Percentiles rank a stretch among this genome's conserved stretches.
phyloP scores from a whole-genome alignment of 2,797 vertebrate genomes.

The Miichthys miiuy region DNA sequence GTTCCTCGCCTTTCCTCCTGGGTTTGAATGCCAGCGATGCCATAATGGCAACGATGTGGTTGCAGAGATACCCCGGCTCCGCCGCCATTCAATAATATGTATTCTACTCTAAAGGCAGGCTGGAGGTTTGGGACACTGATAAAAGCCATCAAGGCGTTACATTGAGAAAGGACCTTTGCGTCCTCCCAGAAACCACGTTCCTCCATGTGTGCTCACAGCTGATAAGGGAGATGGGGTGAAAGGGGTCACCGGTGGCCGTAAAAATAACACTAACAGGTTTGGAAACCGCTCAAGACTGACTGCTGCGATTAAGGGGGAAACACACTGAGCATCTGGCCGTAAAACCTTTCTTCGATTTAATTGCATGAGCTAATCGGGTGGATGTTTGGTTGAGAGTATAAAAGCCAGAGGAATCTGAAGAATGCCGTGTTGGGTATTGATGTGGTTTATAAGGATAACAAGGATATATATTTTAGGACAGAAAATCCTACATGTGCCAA shows the following conservation, averaged over 20 bases:
- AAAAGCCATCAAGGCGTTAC: slow-evolving; percentile 74
- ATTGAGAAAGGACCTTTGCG: slow-evolving; percentile 69
- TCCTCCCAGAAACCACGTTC: slow-evolving; percentile 73
- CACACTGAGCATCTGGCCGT: slow-evolving; percentile 7
- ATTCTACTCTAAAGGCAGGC: slow-evolving; percentile 60
- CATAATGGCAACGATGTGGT: slow-evolving; percentile 35
- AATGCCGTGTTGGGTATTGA: slow-evolving; percentile 1
- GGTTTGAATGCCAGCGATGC: slow-evolving; percentile 44
- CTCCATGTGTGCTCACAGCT: slow-evolving; percentile 75
- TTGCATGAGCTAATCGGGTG: slow-evolving; percentile 9
- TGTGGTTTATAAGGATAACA: neutral
- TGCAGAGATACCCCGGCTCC: slow-evolving; percentile 34
- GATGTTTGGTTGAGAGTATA: neutral
- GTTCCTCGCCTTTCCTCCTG: slow-evolving; percentile 20
- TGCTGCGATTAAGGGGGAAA: slow-evolving; percentile 48
- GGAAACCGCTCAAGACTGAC: slow-evolving; percentile 52
- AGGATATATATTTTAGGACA: neutral
- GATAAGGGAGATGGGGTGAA: slow-evolving; percentile 82
- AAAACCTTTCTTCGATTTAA: slow-evolving; percentile 23
- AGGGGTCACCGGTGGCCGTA: slow-evolving; percentile 70
- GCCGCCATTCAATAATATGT: slow-evolving; percentile 50
- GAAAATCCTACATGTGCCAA: neutral
- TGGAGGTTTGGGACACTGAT: slow-evolving; percentile 70
- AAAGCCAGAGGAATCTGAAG: neutral
- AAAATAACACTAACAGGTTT: slow-evolving; percentile 51